Evolutionary conservation across 2,797 vertebrate species (phyloP).

Genomic region (Smutsia gigantea): DNA sequence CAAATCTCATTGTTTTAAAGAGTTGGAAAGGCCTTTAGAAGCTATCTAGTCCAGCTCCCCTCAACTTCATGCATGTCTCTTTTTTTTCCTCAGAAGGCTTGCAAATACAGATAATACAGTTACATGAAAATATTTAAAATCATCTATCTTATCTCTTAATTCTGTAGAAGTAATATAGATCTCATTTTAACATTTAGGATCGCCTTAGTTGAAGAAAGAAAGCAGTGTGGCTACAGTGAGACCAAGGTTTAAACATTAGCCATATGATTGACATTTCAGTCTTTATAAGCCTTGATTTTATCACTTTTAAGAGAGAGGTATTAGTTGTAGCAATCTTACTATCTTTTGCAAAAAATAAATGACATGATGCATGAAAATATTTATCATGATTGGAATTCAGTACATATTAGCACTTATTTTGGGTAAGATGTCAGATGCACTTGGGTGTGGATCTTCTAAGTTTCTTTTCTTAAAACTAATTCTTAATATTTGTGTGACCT

Average conservation of each 20-base stretch:
- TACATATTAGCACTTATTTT: neutral
- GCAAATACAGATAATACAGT: neutral
- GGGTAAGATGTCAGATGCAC: neutral
- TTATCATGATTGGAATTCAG: neutral
- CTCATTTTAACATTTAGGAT: conserved; percentile 27
- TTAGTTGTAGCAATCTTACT: neutral
- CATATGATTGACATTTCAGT: neutral
- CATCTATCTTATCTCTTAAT: conserved; percentile 14
- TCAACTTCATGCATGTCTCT: neutral
- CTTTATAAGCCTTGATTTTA: conserved; percentile 30
- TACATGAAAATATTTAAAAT: neutral
- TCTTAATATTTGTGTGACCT: conserved; percentile 21
- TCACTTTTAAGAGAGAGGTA: neutral
- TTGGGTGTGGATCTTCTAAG: conserved; percentile 22
- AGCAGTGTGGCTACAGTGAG: neutral
- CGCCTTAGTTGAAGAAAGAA: conserved; percentile 1
- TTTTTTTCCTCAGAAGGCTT: neutral
- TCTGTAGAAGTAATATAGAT: neutral
- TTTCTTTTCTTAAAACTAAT: neutral
- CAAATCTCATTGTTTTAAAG: neutral
- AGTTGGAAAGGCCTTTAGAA: neutral
- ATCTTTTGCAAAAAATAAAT: conserved; percentile 3
- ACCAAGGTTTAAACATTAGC: neutral
- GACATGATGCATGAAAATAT: neutral
- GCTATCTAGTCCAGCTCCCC: neutral